Conservation (phyloP, 2,113 vertebrate genomes). For the Tetrax tetrax region DNA sequence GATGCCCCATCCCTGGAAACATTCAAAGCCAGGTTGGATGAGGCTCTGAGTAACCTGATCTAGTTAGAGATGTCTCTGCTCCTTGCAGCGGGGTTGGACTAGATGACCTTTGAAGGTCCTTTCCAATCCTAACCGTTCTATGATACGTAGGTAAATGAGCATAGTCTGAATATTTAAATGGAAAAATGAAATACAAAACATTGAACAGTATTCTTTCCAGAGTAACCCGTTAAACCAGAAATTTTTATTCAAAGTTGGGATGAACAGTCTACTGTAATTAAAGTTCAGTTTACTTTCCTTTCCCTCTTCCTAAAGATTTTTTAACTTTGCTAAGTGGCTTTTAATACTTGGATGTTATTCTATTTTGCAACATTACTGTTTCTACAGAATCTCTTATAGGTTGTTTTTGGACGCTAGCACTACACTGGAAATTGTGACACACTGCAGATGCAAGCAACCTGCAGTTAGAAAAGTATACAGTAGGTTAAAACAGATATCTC, state of each 20-base stretch:
- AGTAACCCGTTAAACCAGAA: neutral
- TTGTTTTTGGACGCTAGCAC: neutral
- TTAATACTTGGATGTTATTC: neutral
- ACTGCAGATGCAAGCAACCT: neutral
- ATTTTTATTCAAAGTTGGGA: neutral
- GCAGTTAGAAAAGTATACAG: neutral
- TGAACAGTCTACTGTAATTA: neutral
- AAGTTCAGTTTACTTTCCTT: neutral
- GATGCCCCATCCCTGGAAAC: no score
- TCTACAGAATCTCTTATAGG: neutral
- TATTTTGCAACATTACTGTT: neutral
- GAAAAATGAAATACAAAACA: neutral
- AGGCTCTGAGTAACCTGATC: no score
- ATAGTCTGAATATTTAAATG: neutral
- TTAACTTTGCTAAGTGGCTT: rapidly evolving
- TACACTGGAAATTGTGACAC: neutral
- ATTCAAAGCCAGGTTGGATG: no score
- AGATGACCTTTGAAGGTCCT: no score
- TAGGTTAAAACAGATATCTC: neutral
- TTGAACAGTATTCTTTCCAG: neutral
- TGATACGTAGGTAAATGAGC: neutral
- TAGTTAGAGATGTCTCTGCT: no score
- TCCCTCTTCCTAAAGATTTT: neutral
- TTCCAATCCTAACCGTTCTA: no score
- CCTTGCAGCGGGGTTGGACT: no score